Base-by-base conservation (phyloP, 2,797 vertebrate genomes). In the Mycteria americana region DNA sequence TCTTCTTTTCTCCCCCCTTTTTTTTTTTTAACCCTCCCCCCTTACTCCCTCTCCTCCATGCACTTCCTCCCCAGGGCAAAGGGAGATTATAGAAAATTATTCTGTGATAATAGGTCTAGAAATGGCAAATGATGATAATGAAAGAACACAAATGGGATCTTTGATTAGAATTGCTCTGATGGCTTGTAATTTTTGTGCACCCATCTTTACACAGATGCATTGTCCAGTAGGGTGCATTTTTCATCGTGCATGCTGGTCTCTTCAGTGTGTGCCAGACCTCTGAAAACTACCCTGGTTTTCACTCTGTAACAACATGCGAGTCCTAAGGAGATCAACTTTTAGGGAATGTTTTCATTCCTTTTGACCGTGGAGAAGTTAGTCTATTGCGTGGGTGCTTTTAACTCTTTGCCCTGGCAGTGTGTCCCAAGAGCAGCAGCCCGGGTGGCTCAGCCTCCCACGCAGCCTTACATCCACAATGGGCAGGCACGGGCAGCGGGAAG, bases 281-380 rank as follows among this genome's bases (percentile, higher is more conserved):
- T 90, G 68, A 65, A 84, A 88, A 53, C 13, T 63, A 11, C 9
- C 12, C 30, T 16, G 28, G 21, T 45, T 93, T 91, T 87, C 33
- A 86, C 22, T 65, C 18, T 0, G 0, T 77, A 85, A 48, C 22
- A 75, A 33, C 18, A 46, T 0, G 9, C 1, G 6, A 72, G 22
- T 70, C 24, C 18, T 46, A 48, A 74, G 54, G 62, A 60, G n/a
- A 88, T 79, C 28, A 77, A 0, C 22, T 77, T 79, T 65, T 75
- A 89, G 59, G 28, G 41, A 54, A 46, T 41, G 30, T 54, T 90
- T 95, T 90, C 39, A 37, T 85, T 84, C 9, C 0, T 88, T 92
- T 79, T 92, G 59, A 48, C 33, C 0, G 0, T 11, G 25, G 27
- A 88, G 80, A 53, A 86, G 17, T 78, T 37, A 35, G 4, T 30